Base-by-base conservation (phyloP, 2,888 invertebrate genomes). In the Chironomus riparius region DNA sequence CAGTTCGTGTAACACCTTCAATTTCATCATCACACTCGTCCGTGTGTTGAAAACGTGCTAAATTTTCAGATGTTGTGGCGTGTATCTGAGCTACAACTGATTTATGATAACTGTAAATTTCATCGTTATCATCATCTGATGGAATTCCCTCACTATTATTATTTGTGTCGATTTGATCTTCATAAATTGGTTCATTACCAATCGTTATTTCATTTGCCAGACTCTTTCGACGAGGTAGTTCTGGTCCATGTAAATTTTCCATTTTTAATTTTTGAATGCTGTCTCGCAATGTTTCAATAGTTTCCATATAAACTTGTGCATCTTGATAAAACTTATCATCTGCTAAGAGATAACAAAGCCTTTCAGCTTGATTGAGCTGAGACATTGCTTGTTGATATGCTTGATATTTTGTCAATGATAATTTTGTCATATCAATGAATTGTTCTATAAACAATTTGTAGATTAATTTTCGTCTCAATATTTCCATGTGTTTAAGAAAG, bases 391-490 rank as follows among this genome's bases (percentile, higher is more conserved):
- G 89, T 76, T 86, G 84, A 21, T 86, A 83, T 0, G 89, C 87
- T 12, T 88, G 86, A 77, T 90, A 88, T 77, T 87, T 86, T 38
- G 38, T 38, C 15, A 88, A 87, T 78, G 90, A 89, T 70, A 86
- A 87, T 74, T 88, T 86, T 0, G 91, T 88, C 87, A 93, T 91
- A 73, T 88, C 86, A 48, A 92, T 87, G 79, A 92, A 90, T 80
- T 92, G 91, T 18, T 88, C 85, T 70, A 92, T 88, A 79, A 93
- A 91, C 80, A 91, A 89, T 80, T 89, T 88, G 0, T 93, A 82
- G 1, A 93, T 85, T 76, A 87, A 82, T n/a, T 88, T 86, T 69
- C 88, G 85, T 71, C 91, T 86, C 77, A 88, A 85, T 2, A 86
- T 81, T 76, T 90, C 89, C 81, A 91, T 78, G 47, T 77, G 77